A percentile compares a stretch with the other conserved stretches of the same genome.
Conservation (phyloP, 2,797 vertebrate genomes). For the Phoxinus dragarum region DNA sequence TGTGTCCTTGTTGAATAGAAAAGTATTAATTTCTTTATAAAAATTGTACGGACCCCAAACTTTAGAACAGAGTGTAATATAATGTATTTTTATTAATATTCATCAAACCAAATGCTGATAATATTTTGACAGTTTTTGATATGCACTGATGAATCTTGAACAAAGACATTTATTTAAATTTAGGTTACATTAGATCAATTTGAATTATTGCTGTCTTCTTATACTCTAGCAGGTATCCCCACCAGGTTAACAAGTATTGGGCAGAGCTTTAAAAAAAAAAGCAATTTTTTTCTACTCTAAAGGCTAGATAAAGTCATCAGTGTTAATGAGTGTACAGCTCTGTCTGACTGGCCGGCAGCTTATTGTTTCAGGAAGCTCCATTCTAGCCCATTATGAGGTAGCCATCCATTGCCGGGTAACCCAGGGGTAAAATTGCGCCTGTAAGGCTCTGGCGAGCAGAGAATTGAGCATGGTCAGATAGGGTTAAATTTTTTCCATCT, state of each 20-base stretch:
- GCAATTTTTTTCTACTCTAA: conserved; percentile 67
- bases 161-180: background rate
- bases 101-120: background rate
- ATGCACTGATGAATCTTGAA: background rate
- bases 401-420: conserved; percentile 68
- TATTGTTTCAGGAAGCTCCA: conserved; percentile 71
- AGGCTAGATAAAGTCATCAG: conserved; percentile 72
- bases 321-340: conserved; percentile 73
- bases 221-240: background rate
- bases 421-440: conserved; percentile 69
- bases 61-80: background rate
- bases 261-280: conserved; percentile 73
- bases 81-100: background rate
- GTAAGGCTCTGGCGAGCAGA: conserved; percentile 67
- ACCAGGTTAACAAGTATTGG: background rate
- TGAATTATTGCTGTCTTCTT: background rate
- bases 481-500: conserved; percentile 62
- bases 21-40: background rate
- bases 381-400: conserved; percentile 74
- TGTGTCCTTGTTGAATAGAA: background rate
- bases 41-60: background rate
- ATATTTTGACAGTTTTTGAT: background rate
- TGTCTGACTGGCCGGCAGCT: conserved; percentile 62
- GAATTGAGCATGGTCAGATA: conserved; percentile 62
- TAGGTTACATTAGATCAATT: background rate